Base-by-base conservation (phyloP, 23 tunicate genomes). In the Halocynthia roretzi region DNA sequence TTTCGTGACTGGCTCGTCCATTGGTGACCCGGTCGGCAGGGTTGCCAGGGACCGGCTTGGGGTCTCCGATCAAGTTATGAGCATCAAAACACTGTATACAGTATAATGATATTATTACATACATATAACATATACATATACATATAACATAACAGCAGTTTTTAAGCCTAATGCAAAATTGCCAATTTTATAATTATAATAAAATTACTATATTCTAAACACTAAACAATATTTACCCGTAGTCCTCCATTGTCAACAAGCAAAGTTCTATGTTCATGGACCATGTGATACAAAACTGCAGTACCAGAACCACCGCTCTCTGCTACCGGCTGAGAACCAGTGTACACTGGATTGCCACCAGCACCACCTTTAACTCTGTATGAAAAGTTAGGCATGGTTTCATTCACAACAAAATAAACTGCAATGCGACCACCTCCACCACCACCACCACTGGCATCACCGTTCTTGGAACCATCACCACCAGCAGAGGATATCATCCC, bases 21-120 rank as follows among this genome's bases (percentile, higher is more conserved):
- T 76, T 76, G 40, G 80, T 76, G 52, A 76, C 80, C 40, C 80
- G 31, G 80, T 76, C 80, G 0, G 60, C 80, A 18, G 80, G 80
- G 50, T 76, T 76, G 67, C 61, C 61, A 23, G 67, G 9, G 10
- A 68, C 80, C 6, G 80, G 80, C 53, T 76, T 76, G 10, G 80
- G 80, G 56, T 76, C 80, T 31, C 80, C 80, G 8, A 76, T 76
- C 21, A 76, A 17, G 22, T 76, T 67, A 68, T 76, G 60, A 8
- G 67, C 12, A 53, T 76, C 80, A 55, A 56, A 76, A n/a, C 68
- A 68, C 80, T 76, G 56, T 31, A 31, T 0, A 31, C 44, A 31
- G 44, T 31, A 31, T 31, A n/a, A 31, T 31, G 44, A 31, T 31
- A 31, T 31, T 31, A 4, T n/a, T 31, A 31, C 44, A 31, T 31